These are phyloP conservation scores for Harpalus rubripes DNA, from an alignment of 2,888 invertebrate genomes.

Conservation along the genomic window DNA sequence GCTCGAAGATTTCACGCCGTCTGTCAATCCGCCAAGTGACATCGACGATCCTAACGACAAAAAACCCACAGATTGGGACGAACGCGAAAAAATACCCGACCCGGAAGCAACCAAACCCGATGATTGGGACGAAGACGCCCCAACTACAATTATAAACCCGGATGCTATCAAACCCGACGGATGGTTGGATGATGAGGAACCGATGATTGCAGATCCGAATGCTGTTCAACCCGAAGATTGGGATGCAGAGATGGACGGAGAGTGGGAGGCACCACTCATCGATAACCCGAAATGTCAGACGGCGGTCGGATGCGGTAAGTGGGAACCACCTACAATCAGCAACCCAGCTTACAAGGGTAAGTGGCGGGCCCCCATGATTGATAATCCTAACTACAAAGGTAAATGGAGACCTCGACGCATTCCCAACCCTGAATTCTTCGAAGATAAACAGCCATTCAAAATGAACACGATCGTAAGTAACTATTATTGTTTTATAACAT, in stretches of 20 bases:
- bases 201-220: conserved; percentile 91
- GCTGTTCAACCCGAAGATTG: conserved; percentile 95
- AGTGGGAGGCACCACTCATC: conserved; percentile 97
- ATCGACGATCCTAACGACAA: conserved; percentile 94
- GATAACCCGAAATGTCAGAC: conserved; percentile 90
- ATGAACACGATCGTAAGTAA: conserved; percentile 93
- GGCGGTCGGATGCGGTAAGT: conserved; percentile 94
- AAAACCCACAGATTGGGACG: conserved; percentile 97
- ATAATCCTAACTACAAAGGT: conserved; percentile 96
- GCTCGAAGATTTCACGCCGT: conserved; percentile 93
- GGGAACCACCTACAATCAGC: conserved; percentile 90
- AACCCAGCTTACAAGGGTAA: conserved; percentile 96
- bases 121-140: conserved; percentile 98
- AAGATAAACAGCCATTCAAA: conserved; percentile 92
- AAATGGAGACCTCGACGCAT: conserved; percentile 95
- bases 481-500: background rate
- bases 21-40: conserved; percentile 96
- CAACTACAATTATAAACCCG: conserved; percentile 92
- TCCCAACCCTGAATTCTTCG: conserved; percentile 95
- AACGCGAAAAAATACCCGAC: conserved; percentile 94
- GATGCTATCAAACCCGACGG: conserved; percentile 78
- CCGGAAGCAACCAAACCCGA: conserved; percentile 93
- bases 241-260: conserved; percentile 99
- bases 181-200: conserved; percentile 95
- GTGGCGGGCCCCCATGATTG: conserved; percentile 93